These are phyloP conservation scores for Zaprionus obscuricornis DNA, from an alignment of 2,888 invertebrate genomes.

Conservation along the genomic window DNA sequence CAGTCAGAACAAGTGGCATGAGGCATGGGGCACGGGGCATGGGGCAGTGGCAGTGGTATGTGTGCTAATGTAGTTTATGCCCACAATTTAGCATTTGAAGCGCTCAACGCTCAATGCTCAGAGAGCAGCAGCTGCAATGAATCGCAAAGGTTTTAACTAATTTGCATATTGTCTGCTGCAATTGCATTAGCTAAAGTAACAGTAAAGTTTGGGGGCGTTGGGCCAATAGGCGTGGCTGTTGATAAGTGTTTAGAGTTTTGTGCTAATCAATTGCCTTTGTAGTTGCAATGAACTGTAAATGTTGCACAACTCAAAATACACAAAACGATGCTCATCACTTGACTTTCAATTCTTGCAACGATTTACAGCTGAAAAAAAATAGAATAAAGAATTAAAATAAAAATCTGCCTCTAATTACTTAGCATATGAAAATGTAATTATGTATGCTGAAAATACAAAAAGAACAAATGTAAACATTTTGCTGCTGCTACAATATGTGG, in stretches of 20 bases:
- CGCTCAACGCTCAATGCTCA: too few species aligned
- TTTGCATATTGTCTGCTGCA: slow-evolving; percentile 66
- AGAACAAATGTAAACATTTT: too few species aligned
- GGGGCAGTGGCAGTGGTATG: slow-evolving; percentile 18
- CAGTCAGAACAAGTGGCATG: background rate
- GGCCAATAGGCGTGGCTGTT: background rate
- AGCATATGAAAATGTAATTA: slow-evolving; percentile 59
- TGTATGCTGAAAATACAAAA: slow-evolving; percentile 48
- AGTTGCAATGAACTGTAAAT: too few species aligned
- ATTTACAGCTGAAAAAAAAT: background rate
- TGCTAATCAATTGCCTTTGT: too few species aligned
- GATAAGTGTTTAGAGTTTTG: too few species aligned
- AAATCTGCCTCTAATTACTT: slow-evolving; percentile 51
- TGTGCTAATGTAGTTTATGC: slow-evolving; percentile 67
- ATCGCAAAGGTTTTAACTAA: slow-evolving; percentile 60
- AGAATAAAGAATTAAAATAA: background rate
- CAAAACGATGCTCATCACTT: too few species aligned
- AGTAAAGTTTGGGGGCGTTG: background rate
- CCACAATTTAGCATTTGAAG: slow-evolving; percentile 68
- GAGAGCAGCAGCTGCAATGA: slow-evolving; percentile 63
- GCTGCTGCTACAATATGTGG: too few species aligned
- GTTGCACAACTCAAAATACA: too few species aligned
- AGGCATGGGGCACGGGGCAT: too few species aligned
- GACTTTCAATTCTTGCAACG: too few species aligned
- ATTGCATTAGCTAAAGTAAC: slow-evolving; percentile 49